Evolutionary conservation across 2,888 invertebrate species (phyloP), one percentile per base, ranked within the genome.

Genomic region (Pristionchus entomophagus): DNA sequence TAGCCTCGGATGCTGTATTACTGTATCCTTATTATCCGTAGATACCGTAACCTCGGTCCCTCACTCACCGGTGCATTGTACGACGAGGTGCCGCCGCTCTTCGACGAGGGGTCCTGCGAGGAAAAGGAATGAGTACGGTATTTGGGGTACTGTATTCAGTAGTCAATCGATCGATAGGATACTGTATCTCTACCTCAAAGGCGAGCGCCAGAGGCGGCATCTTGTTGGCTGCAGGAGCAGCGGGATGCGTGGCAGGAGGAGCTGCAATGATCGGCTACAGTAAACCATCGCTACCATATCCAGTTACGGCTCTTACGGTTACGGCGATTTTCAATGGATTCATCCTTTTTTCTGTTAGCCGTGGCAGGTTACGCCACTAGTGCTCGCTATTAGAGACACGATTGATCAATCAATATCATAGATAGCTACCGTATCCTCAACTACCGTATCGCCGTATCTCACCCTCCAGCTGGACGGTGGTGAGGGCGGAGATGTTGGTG

Each of bases 231-330:
- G 56, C 26, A 38, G 35, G 32, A 29, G 53, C 29, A 41, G 51
- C 38, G 5, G 35, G 51, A n/a, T n/a, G n/a, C n/a, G n/a, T n/a
- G 38, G 53, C 59, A 45, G 53, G 5, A 41, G 51, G 38, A 6
- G 22, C 82, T 84, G 51, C 86, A 69, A 29, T n/a, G n/a, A 82
- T 41, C 86, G 59, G 41, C 86, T 29, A 2, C 85, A 85, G 49
- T 85, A 62, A n/a, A 88, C n/a, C n/a, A n/a, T n/a, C n/a, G n/a
- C n/a, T n/a, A n/a, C n/a, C n/a, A n/a, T n/a, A n/a, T n/a, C n/a
- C n/a, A n/a, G n/a, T n/a, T n/a, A n/a, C n/a, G n/a, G n/a, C n/a
- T n/a, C n/a, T n/a, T n/a, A n/a, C n/a, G n/a, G n/a, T n/a, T n/a
- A n/a, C n/a, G n/a, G n/a, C n/a, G n/a, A n/a, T n/a, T n/a, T n/a